Conservation (phyloP, 2,113 vertebrate genomes). For the Solea senegalensis region DNA sequence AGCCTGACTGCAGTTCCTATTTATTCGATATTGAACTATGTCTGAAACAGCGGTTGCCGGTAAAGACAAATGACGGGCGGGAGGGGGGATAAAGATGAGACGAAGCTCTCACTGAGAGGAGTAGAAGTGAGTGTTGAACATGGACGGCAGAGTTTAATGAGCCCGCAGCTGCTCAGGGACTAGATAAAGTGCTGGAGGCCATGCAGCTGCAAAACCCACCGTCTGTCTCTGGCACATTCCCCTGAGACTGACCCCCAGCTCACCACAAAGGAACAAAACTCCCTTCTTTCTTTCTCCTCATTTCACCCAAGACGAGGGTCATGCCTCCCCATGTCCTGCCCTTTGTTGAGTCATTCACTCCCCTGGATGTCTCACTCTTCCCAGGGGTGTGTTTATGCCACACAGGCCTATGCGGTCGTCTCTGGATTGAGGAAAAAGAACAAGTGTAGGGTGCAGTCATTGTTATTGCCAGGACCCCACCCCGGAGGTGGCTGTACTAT, state of each 20-base stretch:
- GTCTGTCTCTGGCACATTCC: constrained; percentile 56
- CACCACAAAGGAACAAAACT: constrained; percentile 63
- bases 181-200: constrained; percentile 61
- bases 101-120: neutral
- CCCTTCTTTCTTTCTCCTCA: constrained; percentile 62
- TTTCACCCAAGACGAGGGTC: constrained; percentile 60
- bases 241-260: constrained; percentile 65
- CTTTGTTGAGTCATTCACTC: constrained; percentile 53
- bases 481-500: constrained; percentile 51
- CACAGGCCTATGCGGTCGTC: constrained; percentile 5
- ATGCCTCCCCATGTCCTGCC: neutral
- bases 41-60: constrained; percentile 39
- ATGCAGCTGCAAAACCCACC: constrained; percentile 60
- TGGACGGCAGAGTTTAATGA: constrained; percentile 47
- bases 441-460: constrained; percentile 46
- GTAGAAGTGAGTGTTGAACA: constrained; percentile 26
- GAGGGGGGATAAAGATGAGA: constrained; percentile 20
- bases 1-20: constrained; percentile 3
- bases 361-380: constrained; percentile 48
- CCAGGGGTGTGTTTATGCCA: constrained; percentile 12
- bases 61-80: constrained; percentile 18
- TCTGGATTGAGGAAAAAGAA: constrained; percentile 20
- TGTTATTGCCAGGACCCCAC: constrained; percentile 66
- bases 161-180: constrained; percentile 53
- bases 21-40: constrained; percentile 48